Conservation (phyloP, 2,888 invertebrate species). For the Drosophila subsilvestris region DNA sequence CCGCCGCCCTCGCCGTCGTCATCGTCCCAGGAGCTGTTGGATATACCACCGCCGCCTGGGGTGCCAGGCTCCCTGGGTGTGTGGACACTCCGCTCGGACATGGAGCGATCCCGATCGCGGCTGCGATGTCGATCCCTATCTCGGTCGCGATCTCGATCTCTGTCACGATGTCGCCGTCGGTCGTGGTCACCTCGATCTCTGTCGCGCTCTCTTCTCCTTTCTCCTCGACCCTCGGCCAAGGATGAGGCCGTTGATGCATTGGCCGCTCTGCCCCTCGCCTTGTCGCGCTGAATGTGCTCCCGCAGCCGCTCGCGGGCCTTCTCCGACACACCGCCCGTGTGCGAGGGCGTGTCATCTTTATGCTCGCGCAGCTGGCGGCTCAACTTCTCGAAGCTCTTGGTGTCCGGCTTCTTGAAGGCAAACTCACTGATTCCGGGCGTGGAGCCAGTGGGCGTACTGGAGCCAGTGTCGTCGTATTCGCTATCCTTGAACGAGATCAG, state of each 20-base stretch:
- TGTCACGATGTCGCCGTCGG: constrained; percentile 55
- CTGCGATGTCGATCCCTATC: constrained; percentile 58
- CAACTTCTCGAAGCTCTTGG: constrained; percentile 80
- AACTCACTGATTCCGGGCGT: constrained; percentile 70
- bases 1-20: constrained; percentile 84
- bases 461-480: constrained; percentile 84
- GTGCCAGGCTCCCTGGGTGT: constrained; percentile 91
- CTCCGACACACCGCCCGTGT: constrained; percentile 95
- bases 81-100: constrained; percentile 84
- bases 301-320: constrained; percentile 87
- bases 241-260: constrained; percentile 12
- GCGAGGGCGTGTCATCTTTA: constrained; percentile 95
- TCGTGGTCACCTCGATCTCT: constrained; percentile 61
- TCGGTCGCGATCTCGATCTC: constrained; percentile 79
- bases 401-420: constrained; percentile 82
- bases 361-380: constrained; percentile 90
- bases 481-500: constrained; percentile 88
- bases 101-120: constrained; percentile 51
- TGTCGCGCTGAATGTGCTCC: constrained; percentile 86
- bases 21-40: constrained; percentile 87
- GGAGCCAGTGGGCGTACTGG: constrained; percentile 56
- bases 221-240: constrained; percentile 63
- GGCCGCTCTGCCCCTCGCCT: constrained; percentile 62
- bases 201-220: constrained; percentile 72
- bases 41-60: constrained; percentile 89